Evolutionary conservation across 1,140 invertebrate species (phyloP), one percentile per base, ranked within the genome.

Genomic region (Helicoverpa zea): DNA sequence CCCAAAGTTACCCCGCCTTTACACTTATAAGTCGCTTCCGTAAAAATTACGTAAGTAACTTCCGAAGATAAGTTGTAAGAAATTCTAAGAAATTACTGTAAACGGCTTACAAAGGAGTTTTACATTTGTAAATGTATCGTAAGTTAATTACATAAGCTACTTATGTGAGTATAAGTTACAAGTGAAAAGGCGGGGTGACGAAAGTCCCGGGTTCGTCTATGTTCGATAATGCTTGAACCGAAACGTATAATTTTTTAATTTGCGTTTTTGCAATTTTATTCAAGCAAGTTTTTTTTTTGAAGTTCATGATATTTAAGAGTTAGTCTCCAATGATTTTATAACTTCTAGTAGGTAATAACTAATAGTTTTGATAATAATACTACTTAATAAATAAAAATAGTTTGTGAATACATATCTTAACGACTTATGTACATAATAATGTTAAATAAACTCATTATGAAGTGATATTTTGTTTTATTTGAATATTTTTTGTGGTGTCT

Each of bases 331-430:
- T 35, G n/a, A 77, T 47, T 79, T 70, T 56, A 13, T 49, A 70
- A 47, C 9, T 23, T 52, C 35, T 43, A 43, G 35, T 68, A 66
- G 43, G n/a, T 12, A 54, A 35, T 23, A 23, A 23, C 23, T 23
- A 23, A 23, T 66, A 70, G 61, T 63, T 16, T 76, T 77, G n/a
- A 63, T 80, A 61, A 74, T 73, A 13, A 63, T 64, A 80, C 12
- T 63, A 80, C 59, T 75, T 66, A 79, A 74, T 66, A 49, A 68
- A 68, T 68, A 76, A 76, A 54, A 64, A 80, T 85, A 88, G 82
- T 83, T 81, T 85, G 86, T 87, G 86, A 86, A 87, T 84, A 89
- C 88, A 89, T 89, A 89, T 89, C 87, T 81, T 74, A 64, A 80
- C 61, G 70, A 86, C 68, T 83, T 76, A 84, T 89, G 86, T 87